Conservation (phyloP, 2,113 vertebrate species). For the Eubucco bourcierii region DNA sequence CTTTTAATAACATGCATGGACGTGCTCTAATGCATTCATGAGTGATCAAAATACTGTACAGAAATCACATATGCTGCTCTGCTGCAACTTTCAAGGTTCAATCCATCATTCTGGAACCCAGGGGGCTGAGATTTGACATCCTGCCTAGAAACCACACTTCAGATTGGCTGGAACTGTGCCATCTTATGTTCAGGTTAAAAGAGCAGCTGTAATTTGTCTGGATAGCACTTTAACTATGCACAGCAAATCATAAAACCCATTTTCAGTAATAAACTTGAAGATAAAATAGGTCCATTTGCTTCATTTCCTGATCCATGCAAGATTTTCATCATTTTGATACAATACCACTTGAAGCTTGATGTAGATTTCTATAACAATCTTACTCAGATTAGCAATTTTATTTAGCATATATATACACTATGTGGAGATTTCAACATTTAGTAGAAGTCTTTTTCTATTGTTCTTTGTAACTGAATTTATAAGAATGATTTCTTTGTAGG, state of each 20-base stretch:
- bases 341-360: slow-evolving; percentile 34
- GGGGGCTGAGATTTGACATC: slow-evolving; percentile 70
- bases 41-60: slow-evolving; percentile 61
- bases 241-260: slow-evolving; percentile 66
- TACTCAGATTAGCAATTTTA: slow-evolving; percentile 41
- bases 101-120: slow-evolving; percentile 69
- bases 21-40: slow-evolving; percentile 64
- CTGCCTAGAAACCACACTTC: slow-evolving; percentile 68
- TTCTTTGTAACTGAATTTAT: slow-evolving; percentile 36
- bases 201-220: slow-evolving; percentile 76
- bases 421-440: background rate
- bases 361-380: slow-evolving; percentile 27
- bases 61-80: slow-evolving; percentile 68
- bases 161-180: slow-evolving; percentile 73
- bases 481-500: slow-evolving; percentile 21
- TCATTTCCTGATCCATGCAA: slow-evolving; percentile 58
- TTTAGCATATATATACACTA: background rate
- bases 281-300: slow-evolving; percentile 58
- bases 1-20: slow-evolving; percentile 16
- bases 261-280: slow-evolving; percentile 68
- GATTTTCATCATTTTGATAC: slow-evolving; percentile 48
- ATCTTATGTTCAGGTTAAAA: slow-evolving; percentile 77
- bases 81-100: slow-evolving; percentile 70
- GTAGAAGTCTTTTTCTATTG: slow-evolving; percentile 1
- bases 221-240: slow-evolving; percentile 68